Evolutionary conservation across 2,888 invertebrate species (phyloP).

Genomic region (Eudasyphora cyanicolor): DNA sequence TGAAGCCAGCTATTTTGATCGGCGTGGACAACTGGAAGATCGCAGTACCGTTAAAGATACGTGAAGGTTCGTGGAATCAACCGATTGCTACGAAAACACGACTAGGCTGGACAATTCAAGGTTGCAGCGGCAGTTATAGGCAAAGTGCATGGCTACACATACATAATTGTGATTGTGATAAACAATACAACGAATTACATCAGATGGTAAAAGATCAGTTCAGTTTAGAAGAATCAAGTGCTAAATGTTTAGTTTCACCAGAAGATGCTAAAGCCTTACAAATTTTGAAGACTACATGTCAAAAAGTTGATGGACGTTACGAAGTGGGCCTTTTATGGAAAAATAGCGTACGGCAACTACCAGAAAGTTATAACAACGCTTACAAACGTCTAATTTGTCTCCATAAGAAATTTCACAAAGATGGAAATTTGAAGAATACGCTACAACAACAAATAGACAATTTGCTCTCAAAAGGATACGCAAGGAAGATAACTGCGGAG

Average conservation of each 20-base stretch:
- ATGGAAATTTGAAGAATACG: slow-evolving; percentile 40
- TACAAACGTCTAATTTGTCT: slow-evolving; percentile 58
- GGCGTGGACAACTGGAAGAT: slow-evolving; percentile 33
- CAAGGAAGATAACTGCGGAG: slow-evolving; percentile 16
- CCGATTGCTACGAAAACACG: slow-evolving; percentile 36
- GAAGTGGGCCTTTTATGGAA: slow-evolving; percentile 68
- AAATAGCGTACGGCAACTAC: too few species aligned
- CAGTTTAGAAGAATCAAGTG: slow-evolving; percentile 21
- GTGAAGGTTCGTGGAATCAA: slow-evolving; percentile 45
- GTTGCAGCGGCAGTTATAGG: background rate
- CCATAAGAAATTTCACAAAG: slow-evolving; percentile 58
- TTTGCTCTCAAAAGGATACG: slow-evolving; percentile 59
- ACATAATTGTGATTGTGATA: slow-evolving; percentile 24
- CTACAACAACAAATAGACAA: slow-evolving; percentile 60
- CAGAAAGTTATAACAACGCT: slow-evolving; percentile 17
- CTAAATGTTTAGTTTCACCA: background rate
- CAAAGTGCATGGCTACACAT: background rate
- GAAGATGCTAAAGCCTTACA: slow-evolving; percentile 10
- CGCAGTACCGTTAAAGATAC: slow-evolving; percentile 41
- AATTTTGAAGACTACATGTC: slow-evolving; percentile 56
- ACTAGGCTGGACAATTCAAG: slow-evolving; percentile 25
- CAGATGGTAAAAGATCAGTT: slow-evolving; percentile 31
- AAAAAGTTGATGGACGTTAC: background rate
- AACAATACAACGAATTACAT: slow-evolving; percentile 12
- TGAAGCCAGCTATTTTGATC: slow-evolving; percentile 31